Base-by-base conservation (phyloP, 2,888 invertebrate genomes). In the Psylliodes chrysocephalus region DNA sequence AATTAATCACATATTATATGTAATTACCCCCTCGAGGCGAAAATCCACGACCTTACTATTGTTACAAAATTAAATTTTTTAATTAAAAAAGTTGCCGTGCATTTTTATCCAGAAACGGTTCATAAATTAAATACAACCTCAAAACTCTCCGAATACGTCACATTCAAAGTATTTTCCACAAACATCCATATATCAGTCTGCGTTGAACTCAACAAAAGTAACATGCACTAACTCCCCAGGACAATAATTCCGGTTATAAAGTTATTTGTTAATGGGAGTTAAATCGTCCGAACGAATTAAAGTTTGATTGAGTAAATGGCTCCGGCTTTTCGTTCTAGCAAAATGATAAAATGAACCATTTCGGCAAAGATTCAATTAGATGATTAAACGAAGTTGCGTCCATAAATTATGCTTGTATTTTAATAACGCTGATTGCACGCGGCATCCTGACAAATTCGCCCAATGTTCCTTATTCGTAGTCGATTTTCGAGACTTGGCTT, bases 281-380 rank as follows among this genome's bases (percentile, higher is more conserved):
- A 73, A 75, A 75, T 75, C 69, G 71, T 68, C 71, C 69, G 67
- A 66, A 68, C 71, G 73, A 69, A 75, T 75, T 75, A 75, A 73
- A 74, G 72, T 74, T 75, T 73, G 73, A 75, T 75, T 74, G 72
- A 73, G 71, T 71, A 73, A 75, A 75, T 75, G 72, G 74, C 53
- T 61, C 57, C 60, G 67, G 68, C 63, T 64, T 55, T 38, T 22
- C 49, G 55, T 63, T 53, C 61, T 55, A 64, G 61, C 62, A 40
- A 62, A 66, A 64, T 66, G 67, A 70, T 67, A 63, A 63, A 70
- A 66, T 63, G 66, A 71, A 68, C 60, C 64, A 60, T 68, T 68
- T 62, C 60, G 59, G 56, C 51, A 61, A 64, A 69, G 66, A 71
- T 70, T 71, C 71, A 68, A 70, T 72, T 66, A 64, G 64, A 66